phyloP scores from a whole-genome alignment of 2,888 invertebrate genomes.

The Acanthosepion pharaonis region DNA sequence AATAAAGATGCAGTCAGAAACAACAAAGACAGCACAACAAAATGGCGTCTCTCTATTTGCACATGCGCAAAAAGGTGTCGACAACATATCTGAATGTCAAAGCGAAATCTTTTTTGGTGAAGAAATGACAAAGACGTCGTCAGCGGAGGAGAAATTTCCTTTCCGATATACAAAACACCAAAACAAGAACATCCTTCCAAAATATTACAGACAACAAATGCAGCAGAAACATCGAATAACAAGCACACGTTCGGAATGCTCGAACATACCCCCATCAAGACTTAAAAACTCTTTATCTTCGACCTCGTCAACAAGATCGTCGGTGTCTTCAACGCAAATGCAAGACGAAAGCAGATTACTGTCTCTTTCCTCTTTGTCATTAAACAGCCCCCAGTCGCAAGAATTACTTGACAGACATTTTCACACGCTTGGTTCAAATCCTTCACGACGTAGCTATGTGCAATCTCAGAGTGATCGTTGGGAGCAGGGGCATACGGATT shows the following conservation, averaged over 20 bases:
- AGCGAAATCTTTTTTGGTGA: not conserved
- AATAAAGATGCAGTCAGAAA: not conserved
- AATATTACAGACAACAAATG: not conserved
- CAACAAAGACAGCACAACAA: not conserved
- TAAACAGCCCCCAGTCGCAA: not conserved
- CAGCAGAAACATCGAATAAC: not conserved
- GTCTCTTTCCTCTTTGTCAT: not conserved
- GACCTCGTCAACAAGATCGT: not conserved
- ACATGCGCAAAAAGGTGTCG: not conserved
- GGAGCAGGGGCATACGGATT: not conserved
- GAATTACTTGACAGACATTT: not conserved
- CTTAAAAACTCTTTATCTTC: not conserved
- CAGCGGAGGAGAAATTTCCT: not conserved
- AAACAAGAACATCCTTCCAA: not conserved
- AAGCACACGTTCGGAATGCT: not conserved
- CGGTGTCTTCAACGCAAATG: not conserved
- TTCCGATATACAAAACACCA: not conserved
- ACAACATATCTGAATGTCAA: not conserved
- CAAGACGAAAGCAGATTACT: not conserved
- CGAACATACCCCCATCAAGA: not conserved
- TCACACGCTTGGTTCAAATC: not conserved
- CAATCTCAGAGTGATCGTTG: not conserved
- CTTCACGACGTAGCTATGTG: not conserved
- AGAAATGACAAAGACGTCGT: not conserved
- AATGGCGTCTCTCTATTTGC: not conserved